These are phyloP conservation scores for Leptosomus discolor DNA, from an alignment of 2,113 vertebrate genomes.

Conservation along the genomic window DNA sequence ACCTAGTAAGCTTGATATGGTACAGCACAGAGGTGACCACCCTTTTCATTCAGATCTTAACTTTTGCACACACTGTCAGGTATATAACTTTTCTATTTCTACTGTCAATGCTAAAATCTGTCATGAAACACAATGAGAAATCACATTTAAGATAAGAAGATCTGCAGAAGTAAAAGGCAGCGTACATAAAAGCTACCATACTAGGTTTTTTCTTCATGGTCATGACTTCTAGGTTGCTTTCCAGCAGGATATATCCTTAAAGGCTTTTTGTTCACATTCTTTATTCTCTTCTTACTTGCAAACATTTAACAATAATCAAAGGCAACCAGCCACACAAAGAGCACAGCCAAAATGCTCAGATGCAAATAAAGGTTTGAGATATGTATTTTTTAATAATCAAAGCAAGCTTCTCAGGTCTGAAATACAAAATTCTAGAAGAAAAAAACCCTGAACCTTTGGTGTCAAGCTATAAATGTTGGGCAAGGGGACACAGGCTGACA, in stretches of 20 bases:
- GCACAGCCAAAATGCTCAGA: background rate
- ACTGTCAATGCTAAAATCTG: background rate
- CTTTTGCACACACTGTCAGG: background rate
- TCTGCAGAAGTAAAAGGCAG: conserved; percentile 21
- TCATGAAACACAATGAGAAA: conserved; percentile 8
- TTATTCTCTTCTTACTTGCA: conserved; percentile 33
- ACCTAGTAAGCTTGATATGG: background rate
- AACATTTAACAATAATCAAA: conserved; percentile 45
- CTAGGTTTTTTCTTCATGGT: background rate
- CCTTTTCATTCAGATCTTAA: background rate
- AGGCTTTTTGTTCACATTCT: conserved; percentile 29
- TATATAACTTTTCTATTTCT: conserved; percentile 14
- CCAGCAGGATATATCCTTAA: conserved; percentile 25
- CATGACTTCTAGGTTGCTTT: conserved; percentile 18
- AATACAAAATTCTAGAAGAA: background rate
- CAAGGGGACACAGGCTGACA: background rate
- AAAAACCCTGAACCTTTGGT: background rate
- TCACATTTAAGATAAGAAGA: conserved; percentile 13
- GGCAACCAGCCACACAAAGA: background rate
- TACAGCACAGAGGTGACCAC: background rate
- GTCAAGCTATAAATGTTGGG: background rate
- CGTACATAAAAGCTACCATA: background rate
- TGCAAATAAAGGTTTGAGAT: conserved; percentile 31
- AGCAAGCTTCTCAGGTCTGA: background rate
- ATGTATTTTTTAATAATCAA: background rate